These are phyloP conservation scores for Hydrotaea diabolus DNA, from an alignment of 2,888 invertebrate genomes.

Conservation along the genomic window DNA sequence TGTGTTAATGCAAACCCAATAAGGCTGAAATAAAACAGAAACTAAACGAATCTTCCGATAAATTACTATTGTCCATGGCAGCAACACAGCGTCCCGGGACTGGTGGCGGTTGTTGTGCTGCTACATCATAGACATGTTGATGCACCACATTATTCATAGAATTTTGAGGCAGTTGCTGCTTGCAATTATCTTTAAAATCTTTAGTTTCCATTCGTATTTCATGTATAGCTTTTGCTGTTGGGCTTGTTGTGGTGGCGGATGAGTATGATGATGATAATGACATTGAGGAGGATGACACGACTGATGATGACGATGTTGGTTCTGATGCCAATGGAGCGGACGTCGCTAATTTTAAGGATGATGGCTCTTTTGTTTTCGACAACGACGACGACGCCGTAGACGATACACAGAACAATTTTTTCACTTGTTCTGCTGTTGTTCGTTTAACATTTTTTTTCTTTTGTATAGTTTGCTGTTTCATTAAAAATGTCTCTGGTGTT, in stretches of 20 bases:
- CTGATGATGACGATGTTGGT: constrained; percentile 18
- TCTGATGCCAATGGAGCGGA: constrained; percentile 46
- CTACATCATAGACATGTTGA: constrained; percentile 27
- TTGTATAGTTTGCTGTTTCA: constrained; percentile 39
- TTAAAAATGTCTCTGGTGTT: constrained; percentile 44
- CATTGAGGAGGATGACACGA: background rate
- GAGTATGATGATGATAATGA: constrained; percentile 1
- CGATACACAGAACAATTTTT: constrained; percentile 30
- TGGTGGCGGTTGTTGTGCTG: constrained; percentile 6
- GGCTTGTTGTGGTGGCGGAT: constrained; percentile 10
- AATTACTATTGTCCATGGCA: constrained; percentile 31
- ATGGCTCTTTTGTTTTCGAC: constrained; percentile 23
- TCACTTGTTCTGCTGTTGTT: constrained; percentile 48
- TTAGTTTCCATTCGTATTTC: constrained; percentile 60
- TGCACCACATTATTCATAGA: background rate
- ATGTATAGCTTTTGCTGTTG: constrained; percentile 51
- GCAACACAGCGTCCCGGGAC: constrained; percentile 29
- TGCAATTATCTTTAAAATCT: constrained; percentile 36
- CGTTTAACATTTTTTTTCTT: constrained; percentile 49
- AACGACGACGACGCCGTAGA: constrained; percentile 27
- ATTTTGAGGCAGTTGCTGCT: constrained; percentile 13
- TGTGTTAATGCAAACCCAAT: constrained; percentile 74
- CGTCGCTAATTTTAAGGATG: constrained; percentile 40
- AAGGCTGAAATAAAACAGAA: constrained; percentile 78
- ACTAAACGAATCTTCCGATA: constrained; percentile 74